These are phyloP conservation scores for Caenorhabditis sp. DNA, from an alignment of 2,888 invertebrate genomes.

Conservation along the genomic window DNA sequence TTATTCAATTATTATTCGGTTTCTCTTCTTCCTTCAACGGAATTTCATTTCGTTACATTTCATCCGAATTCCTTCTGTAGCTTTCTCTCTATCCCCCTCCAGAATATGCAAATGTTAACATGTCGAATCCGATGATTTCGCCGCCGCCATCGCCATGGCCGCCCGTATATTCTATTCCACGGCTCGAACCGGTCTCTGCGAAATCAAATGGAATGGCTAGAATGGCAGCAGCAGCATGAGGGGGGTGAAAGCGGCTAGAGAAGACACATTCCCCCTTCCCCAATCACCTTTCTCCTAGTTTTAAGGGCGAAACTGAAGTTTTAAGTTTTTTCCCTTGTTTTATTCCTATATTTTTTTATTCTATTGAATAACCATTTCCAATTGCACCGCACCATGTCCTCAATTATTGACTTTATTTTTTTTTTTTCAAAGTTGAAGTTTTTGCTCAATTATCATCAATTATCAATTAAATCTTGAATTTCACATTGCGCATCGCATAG, in stretches of 20 bases:
- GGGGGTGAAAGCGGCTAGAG: constrained; percentile 6
- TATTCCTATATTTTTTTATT: neutral
- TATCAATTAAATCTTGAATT: too few relatives aligned
- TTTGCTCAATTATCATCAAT: constrained; percentile 18
- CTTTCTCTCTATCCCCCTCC: neutral
- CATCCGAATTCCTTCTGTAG: neutral
- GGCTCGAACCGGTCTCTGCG: constrained; percentile 57
- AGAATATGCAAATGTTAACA: constrained; percentile 61
- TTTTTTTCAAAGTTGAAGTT: constrained; percentile 8
- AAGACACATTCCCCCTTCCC: neutral
- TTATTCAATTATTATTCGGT: constrained; percentile 27
- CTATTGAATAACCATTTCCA: neutral
- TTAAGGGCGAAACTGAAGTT: too few relatives aligned
- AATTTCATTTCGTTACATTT: neutral
- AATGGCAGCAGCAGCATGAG: constrained; percentile 15
- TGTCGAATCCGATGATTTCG: constrained; percentile 34
- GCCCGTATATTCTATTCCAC: too few relatives aligned
- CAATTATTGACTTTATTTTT: neutral
- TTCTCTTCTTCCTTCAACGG: neutral
- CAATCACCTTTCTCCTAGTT: neutral
- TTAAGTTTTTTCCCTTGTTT: neutral
- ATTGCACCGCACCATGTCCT: too few relatives aligned
- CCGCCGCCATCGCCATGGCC: too few relatives aligned
- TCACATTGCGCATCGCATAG: too few relatives aligned
- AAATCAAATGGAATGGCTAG: neutral